phyloP scores from a whole-genome alignment of 23 tunicate genomes.

The Clavelina lepadiformis region DNA sequence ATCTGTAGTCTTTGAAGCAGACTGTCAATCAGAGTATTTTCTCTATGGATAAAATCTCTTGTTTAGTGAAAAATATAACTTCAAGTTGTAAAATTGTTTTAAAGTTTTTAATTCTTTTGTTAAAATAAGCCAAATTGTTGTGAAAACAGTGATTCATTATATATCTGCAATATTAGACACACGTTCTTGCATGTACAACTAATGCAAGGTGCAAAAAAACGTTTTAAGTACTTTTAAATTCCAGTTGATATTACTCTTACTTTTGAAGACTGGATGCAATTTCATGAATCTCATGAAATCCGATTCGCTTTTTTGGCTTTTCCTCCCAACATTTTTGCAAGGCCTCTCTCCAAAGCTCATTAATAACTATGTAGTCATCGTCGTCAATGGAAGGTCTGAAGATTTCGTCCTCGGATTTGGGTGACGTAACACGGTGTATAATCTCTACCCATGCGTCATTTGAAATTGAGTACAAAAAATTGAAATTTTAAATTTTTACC shows the following conservation, averaged over 20 bases:
- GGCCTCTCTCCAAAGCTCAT: conserved; percentile 21
- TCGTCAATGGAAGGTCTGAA: conserved; percentile 75
- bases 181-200: too few relatives aligned
- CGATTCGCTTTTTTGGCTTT: conserved; percentile 34
- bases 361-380: conserved; percentile 65
- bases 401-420: conserved; percentile 11
- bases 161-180: too few relatives aligned
- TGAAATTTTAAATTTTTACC: background rate
- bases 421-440: conserved; percentile 35
- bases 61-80: too few relatives aligned
- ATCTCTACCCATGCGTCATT: conserved; percentile 19
- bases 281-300: conserved; percentile 32
- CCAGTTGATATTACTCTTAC: too few relatives aligned
- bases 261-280: conserved; percentile 18
- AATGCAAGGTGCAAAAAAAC: too few relatives aligned
- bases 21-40: conserved; percentile 63
- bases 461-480: background rate
- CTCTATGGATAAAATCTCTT: too few relatives aligned
- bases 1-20: conserved; percentile 54
- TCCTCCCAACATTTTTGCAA: conserved; percentile 62
- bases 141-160: too few relatives aligned
- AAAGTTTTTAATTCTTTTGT: too few relatives aligned
- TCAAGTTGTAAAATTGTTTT: too few relatives aligned
- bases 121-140: too few relatives aligned
- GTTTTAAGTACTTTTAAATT: too few relatives aligned